phyloP scores from a whole-genome alignment of 2,113 vertebrate species.

The Vulpes vulpes region DNA sequence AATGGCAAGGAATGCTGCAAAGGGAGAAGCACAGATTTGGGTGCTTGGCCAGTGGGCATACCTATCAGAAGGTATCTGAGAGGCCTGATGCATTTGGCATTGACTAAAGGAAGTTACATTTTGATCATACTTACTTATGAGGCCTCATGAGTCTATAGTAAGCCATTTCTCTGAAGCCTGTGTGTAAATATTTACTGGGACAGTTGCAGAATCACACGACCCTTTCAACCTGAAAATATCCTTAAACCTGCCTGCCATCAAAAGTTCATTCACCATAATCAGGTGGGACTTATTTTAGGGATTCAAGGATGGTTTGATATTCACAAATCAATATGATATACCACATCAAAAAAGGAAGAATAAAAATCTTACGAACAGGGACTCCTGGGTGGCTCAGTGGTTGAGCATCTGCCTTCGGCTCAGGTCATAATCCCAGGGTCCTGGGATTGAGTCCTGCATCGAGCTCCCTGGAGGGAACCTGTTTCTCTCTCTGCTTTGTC shows the following conservation, averaged over 20 bases:
- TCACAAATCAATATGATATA: background rate
- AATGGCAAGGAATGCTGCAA: background rate
- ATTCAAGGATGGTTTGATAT: background rate
- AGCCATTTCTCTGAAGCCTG: background rate
- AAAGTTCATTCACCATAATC: background rate
- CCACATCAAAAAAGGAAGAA: background rate
- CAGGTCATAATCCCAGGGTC: no score
- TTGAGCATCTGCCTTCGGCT: no score
- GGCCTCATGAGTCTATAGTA: background rate
- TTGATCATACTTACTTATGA: background rate
- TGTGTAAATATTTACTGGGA: background rate
- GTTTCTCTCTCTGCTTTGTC: no score
- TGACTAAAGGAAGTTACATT: background rate
- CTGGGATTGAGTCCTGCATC: no score
- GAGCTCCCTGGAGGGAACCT: no score
- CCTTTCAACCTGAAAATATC: background rate
- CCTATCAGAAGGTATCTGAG: background rate
- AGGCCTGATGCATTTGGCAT: background rate
- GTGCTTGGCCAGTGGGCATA: accelerated
- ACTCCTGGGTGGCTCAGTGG: no score
- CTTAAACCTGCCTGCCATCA: background rate
- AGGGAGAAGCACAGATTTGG: background rate
- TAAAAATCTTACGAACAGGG: background rate
- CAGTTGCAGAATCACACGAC: background rate
- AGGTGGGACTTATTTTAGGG: background rate